These are phyloP conservation scores for Pseudomyrmex cubaensis DNA, from an alignment of 1,140 invertebrate species.

Conservation along the genomic window DNA sequence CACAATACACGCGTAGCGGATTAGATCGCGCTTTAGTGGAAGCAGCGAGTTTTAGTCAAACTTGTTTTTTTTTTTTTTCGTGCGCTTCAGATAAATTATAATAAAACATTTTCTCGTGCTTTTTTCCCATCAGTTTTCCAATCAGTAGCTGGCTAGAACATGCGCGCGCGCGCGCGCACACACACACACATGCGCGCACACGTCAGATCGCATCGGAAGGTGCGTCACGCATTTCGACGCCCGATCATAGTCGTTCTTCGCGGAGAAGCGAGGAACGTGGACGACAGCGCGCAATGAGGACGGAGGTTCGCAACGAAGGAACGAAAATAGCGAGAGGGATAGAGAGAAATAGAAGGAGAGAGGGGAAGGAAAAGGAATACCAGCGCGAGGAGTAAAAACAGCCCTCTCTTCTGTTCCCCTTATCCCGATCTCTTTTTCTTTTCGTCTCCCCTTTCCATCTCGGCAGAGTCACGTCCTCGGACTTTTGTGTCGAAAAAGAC, in stretches of 20 bases:
- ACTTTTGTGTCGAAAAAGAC: slow-evolving; percentile 47
- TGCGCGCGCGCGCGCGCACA: slow-evolving; percentile 31
- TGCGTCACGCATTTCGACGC: slow-evolving; percentile 72
- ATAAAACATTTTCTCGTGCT: slow-evolving; percentile 42
- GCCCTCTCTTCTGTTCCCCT: slow-evolving; percentile 38
- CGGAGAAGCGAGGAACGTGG: slow-evolving; percentile 5
- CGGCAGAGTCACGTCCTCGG: slow-evolving; percentile 46
- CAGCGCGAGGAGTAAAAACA: slow-evolving; percentile 60
- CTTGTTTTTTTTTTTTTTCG: slow-evolving; percentile 23
- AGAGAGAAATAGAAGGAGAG: slow-evolving; percentile 48
- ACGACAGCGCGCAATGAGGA: slow-evolving; percentile 36
- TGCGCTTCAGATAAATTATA: slow-evolving; percentile 37
- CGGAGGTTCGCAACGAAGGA: slow-evolving; percentile 16
- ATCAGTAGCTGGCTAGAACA: slow-evolving; percentile 62
- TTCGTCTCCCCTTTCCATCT: slow-evolving; percentile 50
- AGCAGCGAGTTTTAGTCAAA: not conserved
- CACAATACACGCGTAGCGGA: not conserved
- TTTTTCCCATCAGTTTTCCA: slow-evolving; percentile 69
- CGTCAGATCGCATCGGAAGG: slow-evolving; percentile 72
- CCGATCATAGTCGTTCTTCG: slow-evolving; percentile 55
- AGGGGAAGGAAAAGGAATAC: slow-evolving; percentile 22
- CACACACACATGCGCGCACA: slow-evolving; percentile 43
- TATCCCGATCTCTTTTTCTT: slow-evolving; percentile 48
- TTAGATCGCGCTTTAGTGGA: not conserved
- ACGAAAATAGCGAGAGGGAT: slow-evolving; percentile 48